A percentile compares a stretch with the other conserved stretches of the same genome.
These are phyloP conservation scores for Siphonodentalium dalli DNA, from an alignment of 2,888 invertebrate species.

Conservation along the genomic window DNA sequence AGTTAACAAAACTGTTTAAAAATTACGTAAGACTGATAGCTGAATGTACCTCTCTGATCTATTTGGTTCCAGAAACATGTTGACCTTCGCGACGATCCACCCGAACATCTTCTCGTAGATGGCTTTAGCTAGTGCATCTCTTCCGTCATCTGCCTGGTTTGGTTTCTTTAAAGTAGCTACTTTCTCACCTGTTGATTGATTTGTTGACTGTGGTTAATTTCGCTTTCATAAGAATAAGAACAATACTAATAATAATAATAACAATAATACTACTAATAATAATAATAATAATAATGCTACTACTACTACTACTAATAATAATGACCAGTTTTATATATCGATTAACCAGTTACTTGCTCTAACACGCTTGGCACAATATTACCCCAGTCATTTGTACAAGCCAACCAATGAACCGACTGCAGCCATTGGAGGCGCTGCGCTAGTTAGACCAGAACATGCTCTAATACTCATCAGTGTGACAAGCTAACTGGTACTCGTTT, in stretches of 20 bases:
- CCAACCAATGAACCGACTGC: no score
- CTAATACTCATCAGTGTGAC: no score
- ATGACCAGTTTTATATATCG: neutral
- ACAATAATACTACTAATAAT: neutral
- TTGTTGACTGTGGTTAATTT: neutral
- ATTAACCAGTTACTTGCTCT: no score
- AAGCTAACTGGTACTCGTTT: no score
- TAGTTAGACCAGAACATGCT: no score
- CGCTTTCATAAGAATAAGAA: neutral
- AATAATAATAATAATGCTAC: neutral
- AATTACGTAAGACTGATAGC: no score
- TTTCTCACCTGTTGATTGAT: conserved; percentile 27
- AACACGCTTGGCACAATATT: no score
- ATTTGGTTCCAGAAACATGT: conserved; percentile 33
- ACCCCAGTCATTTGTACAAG: no score
- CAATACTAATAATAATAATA: neutral
- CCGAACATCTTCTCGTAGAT: conserved; percentile 46
- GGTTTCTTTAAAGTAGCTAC: conserved; percentile 33
- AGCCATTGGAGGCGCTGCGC: no score
- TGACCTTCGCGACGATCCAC: conserved; percentile 49
- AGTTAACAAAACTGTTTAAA: no score
- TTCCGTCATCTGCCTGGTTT: conserved; percentile 39
- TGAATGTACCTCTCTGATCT: no score
- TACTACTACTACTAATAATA: neutral
- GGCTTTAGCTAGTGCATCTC: conserved; percentile 52